A percentile compares a stretch with the other conserved stretches of the same genome.
These are phyloP conservation scores for Oostethus manadensis DNA, from an alignment of 2,113 vertebrate species.

Conservation along the genomic window DNA sequence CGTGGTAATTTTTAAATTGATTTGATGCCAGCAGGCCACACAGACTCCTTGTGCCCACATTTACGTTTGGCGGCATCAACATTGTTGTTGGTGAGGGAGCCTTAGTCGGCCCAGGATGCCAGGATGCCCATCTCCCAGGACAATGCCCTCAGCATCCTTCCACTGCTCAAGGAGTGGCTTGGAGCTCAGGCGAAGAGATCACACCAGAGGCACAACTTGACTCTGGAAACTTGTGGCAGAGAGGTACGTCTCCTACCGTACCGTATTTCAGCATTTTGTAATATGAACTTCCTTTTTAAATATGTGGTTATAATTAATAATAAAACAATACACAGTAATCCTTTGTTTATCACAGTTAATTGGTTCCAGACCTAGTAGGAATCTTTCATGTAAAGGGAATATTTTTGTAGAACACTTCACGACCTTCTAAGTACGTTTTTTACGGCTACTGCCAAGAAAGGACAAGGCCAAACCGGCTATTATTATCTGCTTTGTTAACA, in stretches of 20 bases:
- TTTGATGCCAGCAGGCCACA: neutral
- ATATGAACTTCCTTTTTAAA: neutral
- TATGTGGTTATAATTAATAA: no score
- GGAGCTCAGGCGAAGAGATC: slow-evolving; percentile 35
- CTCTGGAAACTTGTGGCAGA: slow-evolving; percentile 8
- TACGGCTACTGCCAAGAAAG: no score
- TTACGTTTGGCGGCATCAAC: slow-evolving; percentile 1
- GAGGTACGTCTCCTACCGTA: slow-evolving; percentile 17
- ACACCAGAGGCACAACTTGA: slow-evolving; percentile 48
- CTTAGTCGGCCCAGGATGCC: slow-evolving; percentile 65
- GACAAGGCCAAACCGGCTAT: no score
- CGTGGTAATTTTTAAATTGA: slow-evolving; percentile 18
- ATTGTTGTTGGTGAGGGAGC: slow-evolving; percentile 20
- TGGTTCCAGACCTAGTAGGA: no score
- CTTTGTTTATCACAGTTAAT: no score
- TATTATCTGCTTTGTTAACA: no score
- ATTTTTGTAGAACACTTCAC: no score
- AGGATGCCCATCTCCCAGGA: slow-evolving; percentile 95
- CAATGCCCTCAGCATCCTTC: slow-evolving; percentile 83
- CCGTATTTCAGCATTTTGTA: neutral
- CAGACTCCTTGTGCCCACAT: slow-evolving; percentile 13
- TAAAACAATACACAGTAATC: no score
- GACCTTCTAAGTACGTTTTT: no score
- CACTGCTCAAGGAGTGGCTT: slow-evolving; percentile 86
- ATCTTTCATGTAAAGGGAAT: no score